A percentile compares a stretch with the other conserved stretches of the same genome.
Evolutionary conservation across 2,888 invertebrate species (phyloP).

Genomic region (Acrobeloides nanus): DNA sequence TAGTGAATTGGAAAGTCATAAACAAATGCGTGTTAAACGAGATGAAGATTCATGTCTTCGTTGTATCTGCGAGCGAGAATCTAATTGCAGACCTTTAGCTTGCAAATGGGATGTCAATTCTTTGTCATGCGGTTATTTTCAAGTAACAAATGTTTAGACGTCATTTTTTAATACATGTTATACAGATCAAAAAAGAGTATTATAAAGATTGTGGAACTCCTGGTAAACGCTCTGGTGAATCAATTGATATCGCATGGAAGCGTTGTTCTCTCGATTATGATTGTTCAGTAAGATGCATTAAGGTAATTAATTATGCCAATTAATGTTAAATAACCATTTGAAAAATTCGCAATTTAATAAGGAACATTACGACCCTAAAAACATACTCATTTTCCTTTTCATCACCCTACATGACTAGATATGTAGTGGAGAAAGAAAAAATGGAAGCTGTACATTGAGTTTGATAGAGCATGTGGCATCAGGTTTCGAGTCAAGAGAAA

Average conservation of each 20-base stretch:
- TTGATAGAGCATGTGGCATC: too few species aligned
- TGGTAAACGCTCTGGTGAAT: slow-evolving; percentile 36
- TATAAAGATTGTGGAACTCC: slow-evolving; percentile 52
- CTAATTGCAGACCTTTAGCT: slow-evolving; percentile 39
- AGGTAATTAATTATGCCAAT: too few species aligned
- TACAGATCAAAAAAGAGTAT: slow-evolving; percentile 53
- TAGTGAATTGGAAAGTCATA: too few species aligned
- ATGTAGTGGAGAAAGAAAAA: too few species aligned
- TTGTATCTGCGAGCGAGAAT: slow-evolving; percentile 40
- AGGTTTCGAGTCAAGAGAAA: too few species aligned
- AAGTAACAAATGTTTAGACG: slow-evolving; percentile 33
- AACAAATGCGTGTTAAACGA: too few species aligned
- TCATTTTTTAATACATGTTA: slow-evolving; percentile 43
- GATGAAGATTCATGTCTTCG: slow-evolving; percentile 27
- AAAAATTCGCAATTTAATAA: too few species aligned
- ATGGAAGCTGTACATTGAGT: too few species aligned
- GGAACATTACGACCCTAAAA: too few species aligned
- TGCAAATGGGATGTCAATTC: slow-evolving; percentile 43
- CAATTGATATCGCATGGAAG: slow-evolving; percentile 32
- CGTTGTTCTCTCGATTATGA: slow-evolving; percentile 26
- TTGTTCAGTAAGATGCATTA: slow-evolving; percentile 23
- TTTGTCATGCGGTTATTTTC: slow-evolving; percentile 44
- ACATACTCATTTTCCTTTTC: too few species aligned
- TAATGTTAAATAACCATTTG: too few species aligned
- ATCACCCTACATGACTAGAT: too few species aligned